A percentile compares a stretch with the other conserved stretches of the same genome.
Evolutionary conservation across 2,113 vertebrate species (phyloP).

Genomic region (Dermatemys mawii): DNA sequence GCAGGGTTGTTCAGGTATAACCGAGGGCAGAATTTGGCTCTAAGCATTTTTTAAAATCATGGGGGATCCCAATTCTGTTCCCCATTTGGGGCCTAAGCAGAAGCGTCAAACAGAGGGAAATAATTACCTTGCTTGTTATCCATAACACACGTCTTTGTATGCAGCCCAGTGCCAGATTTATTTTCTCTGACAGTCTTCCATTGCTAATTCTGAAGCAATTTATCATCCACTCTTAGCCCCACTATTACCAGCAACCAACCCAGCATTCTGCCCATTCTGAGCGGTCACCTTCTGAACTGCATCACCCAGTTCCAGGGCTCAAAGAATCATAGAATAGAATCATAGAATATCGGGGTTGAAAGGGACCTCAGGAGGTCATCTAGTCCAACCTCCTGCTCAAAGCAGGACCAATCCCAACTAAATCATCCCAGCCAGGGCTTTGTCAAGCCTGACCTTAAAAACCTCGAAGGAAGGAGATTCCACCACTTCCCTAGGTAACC

Average conservation of each 20-base stretch:
- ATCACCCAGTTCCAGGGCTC: not conserved
- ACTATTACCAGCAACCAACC: not conserved
- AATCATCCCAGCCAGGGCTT: too few relatives aligned
- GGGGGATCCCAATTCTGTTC: fast-evolving
- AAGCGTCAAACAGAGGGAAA: not conserved
- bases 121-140: not conserved
- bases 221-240: not conserved
- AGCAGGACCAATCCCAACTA: too few relatives aligned
- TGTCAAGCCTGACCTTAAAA: too few relatives aligned
- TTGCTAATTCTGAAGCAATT: not conserved
- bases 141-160: not conserved
- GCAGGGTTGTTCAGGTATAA: not conserved
- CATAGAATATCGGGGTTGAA: too few relatives aligned
- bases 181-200: not conserved
- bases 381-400: too few relatives aligned
- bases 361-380: too few relatives aligned
- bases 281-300: not conserved
- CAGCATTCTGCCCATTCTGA: not conserved
- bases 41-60: not conserved
- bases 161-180: not conserved
- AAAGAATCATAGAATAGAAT: too few relatives aligned
- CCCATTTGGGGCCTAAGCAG: not conserved
- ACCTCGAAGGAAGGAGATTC: too few relatives aligned
- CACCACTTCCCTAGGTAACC: too few relatives aligned
- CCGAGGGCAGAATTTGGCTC: not conserved